Evolutionary conservation across 2,797 vertebrate species (phyloP).

Genomic region (Enoplosus armatus): DNA sequence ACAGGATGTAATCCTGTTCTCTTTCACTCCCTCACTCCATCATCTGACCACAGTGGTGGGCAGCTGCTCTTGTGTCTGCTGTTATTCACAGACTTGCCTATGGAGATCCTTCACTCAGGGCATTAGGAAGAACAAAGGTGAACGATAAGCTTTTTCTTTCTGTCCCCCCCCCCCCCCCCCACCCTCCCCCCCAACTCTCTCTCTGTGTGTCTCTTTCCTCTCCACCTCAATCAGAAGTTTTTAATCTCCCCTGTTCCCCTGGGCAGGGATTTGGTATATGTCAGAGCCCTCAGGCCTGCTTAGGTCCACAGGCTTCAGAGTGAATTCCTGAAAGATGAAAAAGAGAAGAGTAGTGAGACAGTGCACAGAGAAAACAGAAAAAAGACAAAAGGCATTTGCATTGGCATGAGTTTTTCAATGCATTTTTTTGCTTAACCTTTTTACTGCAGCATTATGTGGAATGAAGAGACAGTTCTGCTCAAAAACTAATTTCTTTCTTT

Average conservation of each 20-base stretch:
- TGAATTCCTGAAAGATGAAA: slow-evolving; percentile 84
- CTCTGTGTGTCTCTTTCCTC: slow-evolving; percentile 64
- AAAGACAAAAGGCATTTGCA: slow-evolving; percentile 64
- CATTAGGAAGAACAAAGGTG: slow-evolving; percentile 80
- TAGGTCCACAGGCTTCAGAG: slow-evolving; percentile 75
- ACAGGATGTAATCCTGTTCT: slow-evolving; percentile 64
- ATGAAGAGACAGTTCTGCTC: slow-evolving; percentile 56
- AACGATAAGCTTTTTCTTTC: slow-evolving; percentile 68
- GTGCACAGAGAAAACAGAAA: slow-evolving; percentile 57
- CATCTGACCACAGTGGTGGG: slow-evolving; percentile 66
- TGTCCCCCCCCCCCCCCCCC: slow-evolving; percentile 39
- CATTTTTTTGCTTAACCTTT: slow-evolving; percentile 66
- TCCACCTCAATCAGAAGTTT: slow-evolving; percentile 81
- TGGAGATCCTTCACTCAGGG: slow-evolving; percentile 72
- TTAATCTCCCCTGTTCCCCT: slow-evolving; percentile 76
- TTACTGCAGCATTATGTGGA: slow-evolving; percentile 58
- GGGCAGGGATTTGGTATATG: slow-evolving; percentile 76
- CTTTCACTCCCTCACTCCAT: slow-evolving; percentile 72
- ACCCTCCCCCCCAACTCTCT: slow-evolving; percentile 35
- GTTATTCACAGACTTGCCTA: slow-evolving; percentile 66
- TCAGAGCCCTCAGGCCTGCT: slow-evolving; percentile 76
- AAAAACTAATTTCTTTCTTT: slow-evolving; percentile 46
- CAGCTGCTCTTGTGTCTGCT: slow-evolving; percentile 63
- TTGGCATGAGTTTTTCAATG: slow-evolving; percentile 64
- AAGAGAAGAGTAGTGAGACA: slow-evolving; percentile 77